Evolutionary conservation across 2,888 invertebrate genomes (phyloP), one percentile per base, ranked within the genome.

Genomic region (Ochropacha duplaris): DNA sequence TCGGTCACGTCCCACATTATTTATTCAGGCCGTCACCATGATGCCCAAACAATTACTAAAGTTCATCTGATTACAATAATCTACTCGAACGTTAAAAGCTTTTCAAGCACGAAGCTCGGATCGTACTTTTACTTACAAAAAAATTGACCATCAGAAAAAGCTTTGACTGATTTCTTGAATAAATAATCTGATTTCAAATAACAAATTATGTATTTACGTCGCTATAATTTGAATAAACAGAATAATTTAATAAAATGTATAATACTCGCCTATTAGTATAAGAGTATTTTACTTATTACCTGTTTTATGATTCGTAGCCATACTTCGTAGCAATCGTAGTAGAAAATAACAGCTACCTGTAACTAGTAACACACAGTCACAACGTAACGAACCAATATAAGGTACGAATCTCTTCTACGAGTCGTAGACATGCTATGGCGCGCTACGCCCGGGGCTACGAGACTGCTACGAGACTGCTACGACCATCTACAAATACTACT

Each of bases 1-100:
- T 14, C 14, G 50, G 2, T 11, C 16, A 26, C 28, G 16, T 16
- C 8, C 6, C 24, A 22, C 26, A 9, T 26, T 50, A 26, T 24
- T 26, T 50, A 50, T 26, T 50, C n/a, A 50, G 26, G 26, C 50
- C n/a, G 22, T 11, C 49, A 22, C 12, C 49, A 24, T 24, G 24
- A 16, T 16, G 5, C 16, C 39, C 3, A 39, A 16, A 16, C 5
- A 16, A 44, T 44, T 44, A 44, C 50, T 1, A 28, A 28, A 28
- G 16, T 50, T 50, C 28, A 28, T 28, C 28, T 50, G 26, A 50
- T 28, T 28, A 50, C 50, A 24, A 50, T 50, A 50, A 50, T 50
- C 50, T 28, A 28, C 16, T 50, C 9, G 28, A 16, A 50, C 50
- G 28, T 50, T 50, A 50, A 50, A 28, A 50, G 28, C 28, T 28